These are phyloP conservation scores for Choristoneura fumiferana DNA, from an alignment of 1,140 invertebrate species.

Conservation along the genomic window DNA sequence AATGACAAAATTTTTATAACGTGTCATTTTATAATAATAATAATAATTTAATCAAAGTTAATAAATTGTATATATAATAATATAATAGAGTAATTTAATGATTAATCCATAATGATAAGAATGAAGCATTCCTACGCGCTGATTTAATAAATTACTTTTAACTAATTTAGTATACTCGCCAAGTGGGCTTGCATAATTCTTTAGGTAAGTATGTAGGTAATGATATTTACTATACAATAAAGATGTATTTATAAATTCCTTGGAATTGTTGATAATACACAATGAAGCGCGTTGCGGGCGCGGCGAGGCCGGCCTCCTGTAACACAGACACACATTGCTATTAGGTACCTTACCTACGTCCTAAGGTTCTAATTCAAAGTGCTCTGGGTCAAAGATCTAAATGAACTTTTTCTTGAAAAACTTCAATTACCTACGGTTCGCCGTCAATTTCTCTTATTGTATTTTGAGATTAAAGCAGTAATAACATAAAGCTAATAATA, in stretches of 20 bases:
- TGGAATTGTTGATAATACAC: constrained; percentile 73
- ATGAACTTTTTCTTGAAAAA: no score
- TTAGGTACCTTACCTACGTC: no score
- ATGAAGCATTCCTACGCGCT: constrained; percentile 79
- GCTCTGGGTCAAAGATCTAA: no score
- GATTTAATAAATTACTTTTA: constrained; percentile 78
- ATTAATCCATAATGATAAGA: constrained; percentile 80
- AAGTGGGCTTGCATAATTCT: constrained; percentile 69
- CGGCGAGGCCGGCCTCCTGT: constrained; percentile 51
- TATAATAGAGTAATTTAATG: constrained; percentile 80
- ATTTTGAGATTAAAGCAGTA: no score
- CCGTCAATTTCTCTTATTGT: no score
- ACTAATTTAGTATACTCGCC: constrained; percentile 79
- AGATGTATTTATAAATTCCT: constrained; percentile 70
- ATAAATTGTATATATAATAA: constrained; percentile 79
- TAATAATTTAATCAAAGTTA: constrained; percentile 79
- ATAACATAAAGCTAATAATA: no score
- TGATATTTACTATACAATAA: constrained; percentile 74
- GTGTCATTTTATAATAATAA: constrained; percentile 76
- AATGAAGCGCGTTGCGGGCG: constrained; percentile 52
- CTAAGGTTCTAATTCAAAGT: no score
- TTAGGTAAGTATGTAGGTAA: constrained; percentile 71
- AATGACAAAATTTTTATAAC: constrained; percentile 78
- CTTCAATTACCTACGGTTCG: no score
- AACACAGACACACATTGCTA: constrained; percentile 25